Evolutionary conservation across 2,888 invertebrate species (phyloP), one percentile per base, ranked within the genome.

Genomic region (Gari tellinella): DNA sequence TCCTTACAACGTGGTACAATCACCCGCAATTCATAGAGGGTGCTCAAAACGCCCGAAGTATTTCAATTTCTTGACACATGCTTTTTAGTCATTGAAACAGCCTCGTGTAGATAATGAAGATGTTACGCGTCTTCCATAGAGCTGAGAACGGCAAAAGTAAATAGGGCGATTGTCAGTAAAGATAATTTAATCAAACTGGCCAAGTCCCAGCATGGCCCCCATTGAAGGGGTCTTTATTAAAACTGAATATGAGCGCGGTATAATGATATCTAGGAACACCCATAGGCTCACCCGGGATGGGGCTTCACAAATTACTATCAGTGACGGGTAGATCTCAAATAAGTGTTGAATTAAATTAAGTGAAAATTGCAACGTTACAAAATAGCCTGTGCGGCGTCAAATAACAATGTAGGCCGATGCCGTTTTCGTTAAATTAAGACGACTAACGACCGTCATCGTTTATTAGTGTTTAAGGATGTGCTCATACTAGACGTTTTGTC

Each of bases 111-210:
- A n/a, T 69, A 69, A 69, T 74, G 61, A 68, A 64, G 64, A 74
- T 64, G 73, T 68, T 67, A 68, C 51, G 26, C 41, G 26, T 12
- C 25, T 52, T 37, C 43, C 21, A 60, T 40, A 41, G 45, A 57
- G 57, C 43, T 45, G 45, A 57, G 26, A 31, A 19, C 37, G 19
- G 26, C 45, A 4, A 23, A 14, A 14, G 19, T 45, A 55, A 64
- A 48, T 46, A 25, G 61, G 69, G 62, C 62, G 69, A 61, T 65
- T 74, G 53, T 65, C 48, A 43, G 38, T 48, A 61, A 74, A 69
- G 74, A 74, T 74, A 74, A 74, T 74, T 74, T 65, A 74, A 74
- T 74, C 74, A 74, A 74, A 74, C 65, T 46, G 69, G 74, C 61
- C 69, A 46, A 52, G 61, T 74, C 74, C 17, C 69, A 46, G 57